Percentiles rank a stretch among this genome's conserved stretches.
Conservation (phyloP, 1,140 invertebrate species). For the Semibalanus balanoides region DNA sequence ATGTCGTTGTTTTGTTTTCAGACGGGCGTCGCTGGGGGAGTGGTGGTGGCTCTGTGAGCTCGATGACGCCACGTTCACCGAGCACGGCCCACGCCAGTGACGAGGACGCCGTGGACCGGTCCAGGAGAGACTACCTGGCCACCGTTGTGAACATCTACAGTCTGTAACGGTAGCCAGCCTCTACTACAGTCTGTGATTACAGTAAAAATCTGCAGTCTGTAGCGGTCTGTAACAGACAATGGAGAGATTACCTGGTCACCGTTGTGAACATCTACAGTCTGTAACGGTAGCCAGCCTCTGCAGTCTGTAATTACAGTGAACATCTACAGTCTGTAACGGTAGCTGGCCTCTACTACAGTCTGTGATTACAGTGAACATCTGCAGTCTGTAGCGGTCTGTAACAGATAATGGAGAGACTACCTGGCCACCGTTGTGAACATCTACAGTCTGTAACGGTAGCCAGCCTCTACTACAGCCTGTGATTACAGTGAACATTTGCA, state of each 20-base stretch:
- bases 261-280: too few species aligned
- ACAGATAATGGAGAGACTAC: not conserved
- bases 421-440: not conserved
- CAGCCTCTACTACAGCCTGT: too few species aligned
- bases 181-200: too few species aligned
- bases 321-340: not conserved
- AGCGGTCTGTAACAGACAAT: too few species aligned
- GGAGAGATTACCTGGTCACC: too few species aligned
- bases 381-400: too few species aligned
- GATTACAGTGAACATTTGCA: too few species aligned
- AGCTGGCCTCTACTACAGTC: too few species aligned
- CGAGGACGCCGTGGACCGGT: not conserved
- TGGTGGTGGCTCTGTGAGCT: not conserved
- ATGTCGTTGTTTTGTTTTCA: not conserved
- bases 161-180: not conserved
- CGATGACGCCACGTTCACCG: not conserved
- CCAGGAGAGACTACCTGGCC: not conserved
- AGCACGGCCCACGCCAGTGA: not conserved
- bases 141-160: not conserved
- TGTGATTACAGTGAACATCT: too few species aligned
- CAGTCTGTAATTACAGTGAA: too few species aligned
- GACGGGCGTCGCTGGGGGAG: not conserved
- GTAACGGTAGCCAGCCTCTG: too few species aligned
- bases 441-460: not conserved
- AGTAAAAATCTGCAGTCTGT: too few species aligned